phyloP scores from a whole-genome alignment of 2,888 invertebrate genomes.

The Amphimallon solstitiale region DNA sequence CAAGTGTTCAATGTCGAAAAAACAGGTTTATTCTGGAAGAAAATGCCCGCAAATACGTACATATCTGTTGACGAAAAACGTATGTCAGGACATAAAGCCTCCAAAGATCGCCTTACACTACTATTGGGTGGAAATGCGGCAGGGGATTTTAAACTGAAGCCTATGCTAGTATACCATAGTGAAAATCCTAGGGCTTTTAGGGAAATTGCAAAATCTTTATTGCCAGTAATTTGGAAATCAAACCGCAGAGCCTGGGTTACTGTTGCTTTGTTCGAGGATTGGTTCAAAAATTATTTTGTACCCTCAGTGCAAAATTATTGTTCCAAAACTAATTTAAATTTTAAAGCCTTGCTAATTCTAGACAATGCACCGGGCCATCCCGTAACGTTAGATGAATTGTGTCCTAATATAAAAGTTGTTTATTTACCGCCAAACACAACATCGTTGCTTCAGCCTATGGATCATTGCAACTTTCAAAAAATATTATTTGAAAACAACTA shows the following conservation, averaged over 20 bases:
- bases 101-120: slow-evolving; percentile 2
- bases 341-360: no score
- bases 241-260: no score
- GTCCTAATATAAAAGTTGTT: neutral
- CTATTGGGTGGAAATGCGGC: slow-evolving; percentile 1
- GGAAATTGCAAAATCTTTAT: neutral
- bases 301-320: no score
- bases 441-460: neutral
- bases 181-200: slow-evolving; percentile 2
- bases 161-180: neutral
- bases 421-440: neutral
- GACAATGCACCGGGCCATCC: no score
- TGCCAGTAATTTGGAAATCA: neutral
- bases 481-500: no score
- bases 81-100: neutral
- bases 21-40: neutral
- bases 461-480: no score
- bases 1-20: neutral
- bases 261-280: no score
- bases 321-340: no score
- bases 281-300: no score
- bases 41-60: neutral
- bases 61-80: neutral
- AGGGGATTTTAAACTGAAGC: neutral
- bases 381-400: no score